phyloP scores from a whole-genome alignment of 1,140 invertebrate genomes.

The Akabosia matsudoensis region DNA sequence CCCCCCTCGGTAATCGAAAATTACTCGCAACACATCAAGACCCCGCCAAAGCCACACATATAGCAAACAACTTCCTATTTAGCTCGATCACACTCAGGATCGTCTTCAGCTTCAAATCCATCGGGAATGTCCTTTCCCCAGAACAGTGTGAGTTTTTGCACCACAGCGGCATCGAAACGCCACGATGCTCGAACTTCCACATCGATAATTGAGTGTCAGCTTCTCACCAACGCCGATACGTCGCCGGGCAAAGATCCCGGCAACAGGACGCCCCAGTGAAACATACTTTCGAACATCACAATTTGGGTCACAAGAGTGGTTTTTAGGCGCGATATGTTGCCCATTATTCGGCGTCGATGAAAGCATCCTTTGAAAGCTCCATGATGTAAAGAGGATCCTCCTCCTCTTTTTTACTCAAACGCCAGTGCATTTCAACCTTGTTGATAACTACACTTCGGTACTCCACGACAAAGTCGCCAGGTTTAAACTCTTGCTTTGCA shows the following conservation, averaged over 20 bases:
- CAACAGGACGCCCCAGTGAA: slow-evolving; percentile 26
- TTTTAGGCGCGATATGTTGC: slow-evolving; percentile 38
- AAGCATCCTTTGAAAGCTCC: slow-evolving; percentile 29
- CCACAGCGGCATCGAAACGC: slow-evolving; percentile 35
- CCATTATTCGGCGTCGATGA: slow-evolving; percentile 43
- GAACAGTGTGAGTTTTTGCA: slow-evolving; percentile 15
- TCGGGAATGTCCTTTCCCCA: slow-evolving; percentile 20
- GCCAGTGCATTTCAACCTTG: slow-evolving; percentile 26
- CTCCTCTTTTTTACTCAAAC: slow-evolving; percentile 20
- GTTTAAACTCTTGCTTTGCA: neutral
- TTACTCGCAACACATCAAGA: slow-evolving; percentile 37
- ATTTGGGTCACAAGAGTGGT: slow-evolving; percentile 43
- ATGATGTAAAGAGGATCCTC: slow-evolving; percentile 41
- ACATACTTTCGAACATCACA: slow-evolving; percentile 34
- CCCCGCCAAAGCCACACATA: slow-evolving; percentile 30
- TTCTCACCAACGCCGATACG: slow-evolving; percentile 34
- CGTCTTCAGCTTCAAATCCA: neutral
- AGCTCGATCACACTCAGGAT: neutral
- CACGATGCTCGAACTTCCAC: slow-evolving; percentile 3
- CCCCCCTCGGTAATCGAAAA: too few species aligned
- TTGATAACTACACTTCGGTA: slow-evolving; percentile 41
- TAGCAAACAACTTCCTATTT: slow-evolving; percentile 35
- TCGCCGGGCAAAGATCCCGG: slow-evolving; percentile 33
- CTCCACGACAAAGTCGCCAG: slow-evolving; percentile 38
- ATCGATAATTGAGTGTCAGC: slow-evolving; percentile 38